Conservation (phyloP, 2,113 vertebrate species). For the Halichoeres trimaculatus region DNA sequence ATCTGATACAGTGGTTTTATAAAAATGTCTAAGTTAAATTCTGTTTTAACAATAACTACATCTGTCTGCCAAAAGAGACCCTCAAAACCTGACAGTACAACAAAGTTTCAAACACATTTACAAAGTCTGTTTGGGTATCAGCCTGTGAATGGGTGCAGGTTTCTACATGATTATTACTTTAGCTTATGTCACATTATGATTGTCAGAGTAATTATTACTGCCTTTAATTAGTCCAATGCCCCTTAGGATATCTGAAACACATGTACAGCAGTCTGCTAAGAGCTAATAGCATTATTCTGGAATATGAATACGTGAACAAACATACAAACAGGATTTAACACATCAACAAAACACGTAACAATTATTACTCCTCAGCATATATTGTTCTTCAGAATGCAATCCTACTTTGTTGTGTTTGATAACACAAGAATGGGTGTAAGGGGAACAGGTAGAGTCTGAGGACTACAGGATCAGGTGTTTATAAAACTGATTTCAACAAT, state of each 20-base stretch:
- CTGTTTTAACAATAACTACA: not conserved
- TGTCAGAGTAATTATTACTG: conserved; percentile 16
- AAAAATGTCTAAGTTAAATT: not conserved
- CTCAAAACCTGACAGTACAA: not conserved
- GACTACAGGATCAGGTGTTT: not conserved
- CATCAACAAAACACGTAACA: not conserved
- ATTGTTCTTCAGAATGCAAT: not conserved
- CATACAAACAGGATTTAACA: conserved; percentile 15
- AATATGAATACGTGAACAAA: not conserved
- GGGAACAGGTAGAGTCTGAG: not conserved
- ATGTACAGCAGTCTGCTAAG: conserved; percentile 26
- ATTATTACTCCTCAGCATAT: not conserved
- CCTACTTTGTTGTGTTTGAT: not conserved
- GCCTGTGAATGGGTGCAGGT: not conserved
- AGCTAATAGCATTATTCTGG: conserved; percentile 13
- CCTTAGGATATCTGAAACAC: not conserved
- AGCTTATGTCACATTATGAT: conserved; percentile 14
- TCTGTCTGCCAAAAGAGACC: not conserved
- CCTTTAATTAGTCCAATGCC: not conserved
- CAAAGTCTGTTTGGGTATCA: not conserved
- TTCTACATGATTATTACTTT: not conserved
- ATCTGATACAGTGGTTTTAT: not conserved
- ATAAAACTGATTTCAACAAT: not conserved
- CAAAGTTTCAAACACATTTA: not conserved
- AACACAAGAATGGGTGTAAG: conserved; percentile 3